phyloP scores from a whole-genome alignment of 2,797 vertebrate species.

The Enoplosus armatus region DNA sequence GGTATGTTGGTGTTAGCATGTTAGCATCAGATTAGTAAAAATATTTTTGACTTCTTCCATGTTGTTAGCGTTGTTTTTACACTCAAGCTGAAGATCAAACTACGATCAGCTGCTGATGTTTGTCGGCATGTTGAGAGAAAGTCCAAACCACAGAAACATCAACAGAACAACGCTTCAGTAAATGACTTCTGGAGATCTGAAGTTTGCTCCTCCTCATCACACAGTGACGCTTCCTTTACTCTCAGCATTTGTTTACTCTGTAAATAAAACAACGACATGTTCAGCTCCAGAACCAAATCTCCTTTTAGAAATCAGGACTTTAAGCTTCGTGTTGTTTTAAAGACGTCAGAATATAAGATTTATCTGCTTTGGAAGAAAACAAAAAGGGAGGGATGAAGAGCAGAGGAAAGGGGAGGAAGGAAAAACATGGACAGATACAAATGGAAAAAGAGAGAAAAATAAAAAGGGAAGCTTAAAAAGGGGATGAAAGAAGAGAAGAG shows the following conservation, averaged over 20 bases:
- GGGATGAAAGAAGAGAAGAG: no score
- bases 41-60: no score
- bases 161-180: not conserved
- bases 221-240: not conserved
- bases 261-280: slow-evolving; percentile 9
- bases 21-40: no score
- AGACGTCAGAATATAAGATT: not conserved
- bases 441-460: not conserved
- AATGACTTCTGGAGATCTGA: no score
- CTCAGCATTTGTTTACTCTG: not conserved
- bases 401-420: not conserved
- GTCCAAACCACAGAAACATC: no score
- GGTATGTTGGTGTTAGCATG: no score
- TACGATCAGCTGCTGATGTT: no score
- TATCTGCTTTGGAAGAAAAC: not conserved
- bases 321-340: not conserved
- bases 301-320: not conserved
- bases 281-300: not conserved
- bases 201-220: no score
- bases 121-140: no score
- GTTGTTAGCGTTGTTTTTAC: no score
- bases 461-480: not conserved
- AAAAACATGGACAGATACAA: not conserved
- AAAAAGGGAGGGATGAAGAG: not conserved
- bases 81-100: no score